Evolutionary conservation across 2,113 vertebrate genomes (phyloP), one percentile per base, ranked within the genome.

Genomic region (Perognathus longimembris): DNA sequence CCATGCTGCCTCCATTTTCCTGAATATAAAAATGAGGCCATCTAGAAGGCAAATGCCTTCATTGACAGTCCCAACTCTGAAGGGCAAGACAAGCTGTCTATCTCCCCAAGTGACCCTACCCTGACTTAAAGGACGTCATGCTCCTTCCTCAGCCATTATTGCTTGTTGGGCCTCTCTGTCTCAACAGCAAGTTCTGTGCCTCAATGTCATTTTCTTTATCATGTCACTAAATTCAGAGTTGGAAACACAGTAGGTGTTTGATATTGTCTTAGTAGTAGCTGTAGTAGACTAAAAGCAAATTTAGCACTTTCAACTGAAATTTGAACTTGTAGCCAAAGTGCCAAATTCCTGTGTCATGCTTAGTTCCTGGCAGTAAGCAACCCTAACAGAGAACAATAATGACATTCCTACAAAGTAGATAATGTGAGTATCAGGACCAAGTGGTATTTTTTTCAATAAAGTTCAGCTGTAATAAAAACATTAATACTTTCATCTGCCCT

Each of bases 391-490:
- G 38, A 63, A 88, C 22, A 93, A 67, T 57, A 82, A 26, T 83
- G 74, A 9, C 28, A 92, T 92, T 88, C 15, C 18, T 69, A 73
- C 40, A 73, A 92, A 92, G 90, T 0, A 86, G 82, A 92, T 91
- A 66, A 78, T 77, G 71, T 45, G 32, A 89, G 11, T 66, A 50
- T 45, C 66, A 88, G 64, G 86, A 78, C 66, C 85, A 94, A 85
- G 70, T 57, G n/a, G 64, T 77, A 69, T 54, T 90, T 95, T 90
- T 95, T 92, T 84, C 81, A 88, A 70, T 75, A 88, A 91, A 81
- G 38, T 59, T 74, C 30, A 78, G 90, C 24, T 81, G 93, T 30
- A 90, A 83, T 90, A 79, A 81, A 95, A 95, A 95, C 38, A 85
- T 88, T 87, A 88, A 20, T 38, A 88, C 30, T 88, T 90, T 61